Conservation (phyloP, 2,113 vertebrate species). For the Grallaria varia region DNA sequence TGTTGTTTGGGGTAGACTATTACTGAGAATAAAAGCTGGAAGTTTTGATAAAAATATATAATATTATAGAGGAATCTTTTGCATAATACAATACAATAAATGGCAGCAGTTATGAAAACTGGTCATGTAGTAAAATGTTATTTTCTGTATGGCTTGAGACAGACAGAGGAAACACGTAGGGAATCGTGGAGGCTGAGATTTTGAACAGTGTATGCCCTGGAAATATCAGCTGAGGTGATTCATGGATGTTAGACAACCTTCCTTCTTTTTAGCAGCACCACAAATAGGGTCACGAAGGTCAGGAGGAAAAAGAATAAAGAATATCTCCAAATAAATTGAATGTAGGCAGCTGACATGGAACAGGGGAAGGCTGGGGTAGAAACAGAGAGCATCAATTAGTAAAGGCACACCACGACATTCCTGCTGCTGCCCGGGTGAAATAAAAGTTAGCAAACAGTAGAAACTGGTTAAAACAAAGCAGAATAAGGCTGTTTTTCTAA, state of each 20-base stretch:
- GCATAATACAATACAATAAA: neutral
- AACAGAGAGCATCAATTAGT: neutral
- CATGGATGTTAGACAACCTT: neutral
- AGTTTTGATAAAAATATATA: neutral
- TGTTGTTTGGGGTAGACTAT: neutral
- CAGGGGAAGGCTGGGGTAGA: neutral
- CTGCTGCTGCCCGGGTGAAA: neutral
- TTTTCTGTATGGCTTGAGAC: neutral
- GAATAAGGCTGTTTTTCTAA: neutral
- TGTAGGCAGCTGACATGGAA: neutral
- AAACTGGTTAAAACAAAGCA: neutral
- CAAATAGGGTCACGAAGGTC: conserved; percentile 11
- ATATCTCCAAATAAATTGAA: conserved; percentile 32
- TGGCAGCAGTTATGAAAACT: neutral
- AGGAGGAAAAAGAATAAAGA: neutral
- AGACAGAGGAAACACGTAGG: fast-evolving
- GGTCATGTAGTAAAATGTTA: neutral
- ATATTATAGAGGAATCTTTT: neutral
- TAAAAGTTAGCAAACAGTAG: neutral
- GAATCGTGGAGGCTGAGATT: neutral
- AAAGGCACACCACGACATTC: neutral
- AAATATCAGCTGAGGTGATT: neutral
- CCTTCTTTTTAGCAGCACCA: neutral
- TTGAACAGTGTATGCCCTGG: neutral
- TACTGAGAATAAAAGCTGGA: neutral